Base-by-base conservation (phyloP, 2,797 vertebrate species). In the Gallirallus australis region DNA sequence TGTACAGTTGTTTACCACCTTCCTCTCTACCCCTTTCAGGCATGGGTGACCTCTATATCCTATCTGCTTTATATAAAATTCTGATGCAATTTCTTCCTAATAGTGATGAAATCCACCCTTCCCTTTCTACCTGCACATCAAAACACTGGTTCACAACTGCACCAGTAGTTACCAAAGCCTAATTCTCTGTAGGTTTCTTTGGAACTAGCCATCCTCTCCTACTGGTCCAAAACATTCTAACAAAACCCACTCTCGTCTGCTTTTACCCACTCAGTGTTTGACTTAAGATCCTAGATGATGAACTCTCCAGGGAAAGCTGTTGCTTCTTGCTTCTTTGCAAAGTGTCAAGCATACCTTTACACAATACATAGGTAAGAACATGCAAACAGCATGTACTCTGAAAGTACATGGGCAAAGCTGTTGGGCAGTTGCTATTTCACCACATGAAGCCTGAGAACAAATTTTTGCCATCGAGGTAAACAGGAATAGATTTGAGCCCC, bases 311-410 rank as follows among this genome's bases (percentile, higher is more conserved):
- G 31, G 52, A 72, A 82, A 69, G 64, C 12, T 66, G 31, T 33
- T 75, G 39, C 19, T 90, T 68, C 31, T 40, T 45, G 35, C 59
- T 52, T 25, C 47, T 89, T 25, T 72, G 28, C 17, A 18, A 61
- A 53, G 25, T 0, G 14, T 9, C 50, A 47, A 21, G 30, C 37
- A 18, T 6, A 9, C 42, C 21, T 69, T 42, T 56, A 18, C 40
- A 5, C 1, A 3, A 33, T 5, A 28, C 20, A 10, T 5, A 18
- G 2, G 20, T 42, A 70, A 73, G 15, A 70, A 63, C 4, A 52
- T 0, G 7, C 37, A 40, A 69, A 42, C 8, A n/a, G 23, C 13
- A 39, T 0, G 1, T 1, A 16, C 12, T 20, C 27, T 27, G 20
- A 47, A 64, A 57, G 21, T 17, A 60, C 33, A 19, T 6, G 31